Base-by-base conservation (phyloP, 2,113 vertebrate species). In the Mugil cephalus region DNA sequence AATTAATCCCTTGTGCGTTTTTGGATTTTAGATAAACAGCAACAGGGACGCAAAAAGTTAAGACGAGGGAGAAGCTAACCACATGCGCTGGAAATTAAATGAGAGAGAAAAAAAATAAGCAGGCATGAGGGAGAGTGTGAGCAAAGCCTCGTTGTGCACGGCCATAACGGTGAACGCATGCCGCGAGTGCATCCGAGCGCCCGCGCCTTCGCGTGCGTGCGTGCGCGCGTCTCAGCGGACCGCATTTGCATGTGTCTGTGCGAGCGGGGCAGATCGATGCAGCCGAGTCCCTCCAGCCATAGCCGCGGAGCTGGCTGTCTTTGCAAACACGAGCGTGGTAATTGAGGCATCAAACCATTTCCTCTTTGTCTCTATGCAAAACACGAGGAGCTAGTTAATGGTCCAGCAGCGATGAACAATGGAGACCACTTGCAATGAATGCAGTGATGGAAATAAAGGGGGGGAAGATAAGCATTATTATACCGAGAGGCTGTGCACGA, bases 301-400 rank as follows among this genome's bases (percentile, higher is more conserved):
- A 61, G 39, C 83, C 43, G 17, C 3, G 51, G 59, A 51, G 70
- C 75, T 60, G 64, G 70, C 78, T 69, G 61, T 74, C 82, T 83
- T 71, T 78, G 80, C 77, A 71, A 85, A 84, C 80, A 86, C n/a
- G 52, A 79, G 74, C 67, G 66, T 56, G 78, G 73, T 90, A 88
- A 91, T 91, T 86, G 87, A 87, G 90, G 79, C 81, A 73, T 87
- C 87, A 73, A 79, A 79, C 82, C 80, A 40, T 65, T 72, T 61
- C 60, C 50, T 53, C 79, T 86, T 81, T 88, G 88, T 87, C 80
- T 88, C 63, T 59, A 80, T 80, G 77, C 81, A 83, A 79, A 83
- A 76, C 78, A 78, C 60, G 74, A 74, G 66, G 74, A 79, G 79
- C 73, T 59, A 66, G 77, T 79, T 85, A 88, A 88, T 85, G 84